A percentile compares a stretch with the other conserved stretches of the same genome.
phyloP scores from a whole-genome alignment of 2,888 invertebrate genomes.

The Andrena bicolor region DNA sequence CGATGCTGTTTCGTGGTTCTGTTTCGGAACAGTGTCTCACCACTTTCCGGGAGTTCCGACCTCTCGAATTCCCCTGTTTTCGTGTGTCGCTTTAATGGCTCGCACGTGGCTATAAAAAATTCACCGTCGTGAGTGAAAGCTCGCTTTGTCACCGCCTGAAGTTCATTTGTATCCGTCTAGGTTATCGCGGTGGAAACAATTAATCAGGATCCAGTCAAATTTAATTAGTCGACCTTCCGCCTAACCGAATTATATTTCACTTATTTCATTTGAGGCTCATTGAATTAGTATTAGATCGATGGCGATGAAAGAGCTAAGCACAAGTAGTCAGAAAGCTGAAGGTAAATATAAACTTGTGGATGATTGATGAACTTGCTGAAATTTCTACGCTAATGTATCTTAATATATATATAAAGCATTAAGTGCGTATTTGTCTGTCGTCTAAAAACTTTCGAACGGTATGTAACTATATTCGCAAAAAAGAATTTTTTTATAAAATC shows the following conservation, averaged over 20 bases:
- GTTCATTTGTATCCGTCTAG: neutral
- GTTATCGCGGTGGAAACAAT: neutral
- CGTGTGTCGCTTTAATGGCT: neutral
- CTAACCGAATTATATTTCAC: neutral
- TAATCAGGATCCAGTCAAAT: neutral
- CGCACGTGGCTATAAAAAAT: constrained; percentile 2
- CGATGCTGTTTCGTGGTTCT: neutral
- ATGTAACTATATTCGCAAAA: no score
- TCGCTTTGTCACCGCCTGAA: neutral
- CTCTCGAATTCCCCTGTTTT: neutral
- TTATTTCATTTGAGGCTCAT: neutral
- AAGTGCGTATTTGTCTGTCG: no score
- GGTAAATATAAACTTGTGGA: neutral
- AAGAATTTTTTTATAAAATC: no score
- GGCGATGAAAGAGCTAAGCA: neutral
- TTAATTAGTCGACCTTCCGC: neutral
- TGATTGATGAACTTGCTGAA: neutral
- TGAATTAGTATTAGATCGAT: neutral
- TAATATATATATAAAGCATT: no score
- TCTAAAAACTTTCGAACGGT: no score
- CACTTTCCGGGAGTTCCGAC: constrained; percentile 10
- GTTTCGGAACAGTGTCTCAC: constrained; percentile 4
- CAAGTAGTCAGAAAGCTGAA: neutral
- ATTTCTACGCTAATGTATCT: neutral
- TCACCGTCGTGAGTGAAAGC: neutral